These are phyloP conservation scores for Motacilla alba DNA, from an alignment of 2,113 vertebrate species.

Conservation along the genomic window DNA sequence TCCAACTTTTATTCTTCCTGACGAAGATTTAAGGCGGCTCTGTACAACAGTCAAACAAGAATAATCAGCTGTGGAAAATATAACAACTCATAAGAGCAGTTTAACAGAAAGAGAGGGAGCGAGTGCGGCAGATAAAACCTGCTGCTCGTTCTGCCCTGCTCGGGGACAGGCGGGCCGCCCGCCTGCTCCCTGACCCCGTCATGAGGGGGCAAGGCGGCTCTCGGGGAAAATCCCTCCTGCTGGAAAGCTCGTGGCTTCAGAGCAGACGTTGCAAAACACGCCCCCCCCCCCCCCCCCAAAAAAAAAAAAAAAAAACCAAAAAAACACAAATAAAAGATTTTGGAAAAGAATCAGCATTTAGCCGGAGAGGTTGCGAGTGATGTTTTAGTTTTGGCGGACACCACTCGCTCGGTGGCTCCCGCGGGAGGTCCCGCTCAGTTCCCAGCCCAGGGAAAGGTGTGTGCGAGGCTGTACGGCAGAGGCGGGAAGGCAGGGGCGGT, in stretches of 20 bases:
- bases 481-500: background rate
- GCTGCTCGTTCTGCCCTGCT: background rate
- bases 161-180: background rate
- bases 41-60: conserved; percentile 35
- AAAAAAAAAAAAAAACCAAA: background rate
- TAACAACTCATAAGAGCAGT: conserved; percentile 33
- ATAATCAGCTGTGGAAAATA: conserved; percentile 58
- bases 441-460: background rate
- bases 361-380: fast-evolving
- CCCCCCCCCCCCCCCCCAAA: no score
- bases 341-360: no score
- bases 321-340: fast-evolving
- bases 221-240: background rate
- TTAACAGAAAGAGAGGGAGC: background rate
- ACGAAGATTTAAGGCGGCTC: conserved; percentile 49
- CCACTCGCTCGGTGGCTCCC: background rate
- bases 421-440: background rate
- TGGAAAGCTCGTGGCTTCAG: background rate
- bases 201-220: background rate
- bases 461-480: background rate
- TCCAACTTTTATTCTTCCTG: conserved; percentile 32
- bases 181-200: background rate
- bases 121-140: background rate
- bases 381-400: background rate
- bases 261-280: fast-evolving